These are phyloP conservation scores for Sceliomorpha sp. DNA, from an alignment of 2,888 invertebrate species.

Conservation along the genomic window DNA sequence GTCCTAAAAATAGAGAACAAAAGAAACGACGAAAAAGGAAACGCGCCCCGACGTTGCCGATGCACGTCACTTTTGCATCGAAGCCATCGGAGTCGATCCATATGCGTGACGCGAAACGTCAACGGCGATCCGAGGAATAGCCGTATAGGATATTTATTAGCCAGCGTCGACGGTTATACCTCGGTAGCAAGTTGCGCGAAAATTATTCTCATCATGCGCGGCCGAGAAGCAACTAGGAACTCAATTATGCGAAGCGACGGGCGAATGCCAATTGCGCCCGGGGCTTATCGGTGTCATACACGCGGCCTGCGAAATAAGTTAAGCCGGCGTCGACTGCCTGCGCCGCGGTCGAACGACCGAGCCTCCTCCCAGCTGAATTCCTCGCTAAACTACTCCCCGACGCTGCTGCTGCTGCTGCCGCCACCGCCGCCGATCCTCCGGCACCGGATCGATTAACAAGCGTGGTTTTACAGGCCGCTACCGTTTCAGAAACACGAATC, in stretches of 20 bases:
- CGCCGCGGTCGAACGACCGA: no score
- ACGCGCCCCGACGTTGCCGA: constrained; percentile 4
- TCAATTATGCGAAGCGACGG: constrained; percentile 75
- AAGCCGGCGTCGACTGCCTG: constrained; percentile 61
- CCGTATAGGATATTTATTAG: constrained; percentile 54
- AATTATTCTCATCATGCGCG: constrained; percentile 74
- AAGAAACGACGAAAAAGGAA: no score
- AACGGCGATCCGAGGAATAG: constrained; percentile 37
- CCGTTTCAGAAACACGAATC: constrained; percentile 43
- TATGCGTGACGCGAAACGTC: constrained; percentile 45
- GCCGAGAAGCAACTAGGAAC: constrained; percentile 73
- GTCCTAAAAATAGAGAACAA: no score
- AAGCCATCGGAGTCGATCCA: constrained; percentile 35
- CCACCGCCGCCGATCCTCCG: no score
- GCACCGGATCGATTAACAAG: constrained; percentile 63
- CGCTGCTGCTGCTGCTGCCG: no score
- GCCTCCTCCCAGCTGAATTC: no score
- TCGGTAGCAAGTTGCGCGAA: constrained; percentile 46
- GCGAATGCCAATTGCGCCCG: constrained; percentile 75
- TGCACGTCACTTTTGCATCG: constrained; percentile 13
- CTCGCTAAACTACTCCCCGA: constrained; percentile 57
- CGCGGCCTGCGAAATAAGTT: constrained; percentile 69
- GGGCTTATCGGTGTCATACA: constrained; percentile 69
- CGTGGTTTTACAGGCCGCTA: constrained; percentile 60
- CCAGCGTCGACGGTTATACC: constrained; percentile 43